phyloP scores from a whole-genome alignment of 2,797 vertebrate species.

The Lindbergichthys nudifrons region DNA sequence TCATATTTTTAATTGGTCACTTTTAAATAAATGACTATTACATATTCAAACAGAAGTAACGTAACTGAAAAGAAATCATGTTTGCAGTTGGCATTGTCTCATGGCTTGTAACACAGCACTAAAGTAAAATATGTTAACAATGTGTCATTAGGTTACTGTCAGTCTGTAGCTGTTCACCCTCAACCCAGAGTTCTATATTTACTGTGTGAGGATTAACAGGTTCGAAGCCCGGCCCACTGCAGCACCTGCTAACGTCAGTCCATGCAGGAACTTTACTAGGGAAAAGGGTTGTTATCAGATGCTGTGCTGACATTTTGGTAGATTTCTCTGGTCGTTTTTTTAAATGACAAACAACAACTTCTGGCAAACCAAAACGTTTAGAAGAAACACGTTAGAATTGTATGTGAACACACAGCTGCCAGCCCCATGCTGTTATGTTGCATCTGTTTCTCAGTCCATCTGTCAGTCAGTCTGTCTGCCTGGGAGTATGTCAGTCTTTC shows the following conservation, averaged over 20 bases:
- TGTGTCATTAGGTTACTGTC: slow-evolving; percentile 55
- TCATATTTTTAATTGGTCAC: not conserved
- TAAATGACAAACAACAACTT: not conserved
- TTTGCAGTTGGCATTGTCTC: slow-evolving; percentile 6
- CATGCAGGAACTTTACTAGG: slow-evolving; percentile 44
- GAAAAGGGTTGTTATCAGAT: slow-evolving; percentile 8
- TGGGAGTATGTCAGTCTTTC: not conserved
- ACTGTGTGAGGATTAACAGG: slow-evolving; percentile 80
- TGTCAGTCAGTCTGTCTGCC: not conserved
- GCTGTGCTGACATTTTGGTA: not conserved
- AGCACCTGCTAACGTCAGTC: slow-evolving; percentile 82
- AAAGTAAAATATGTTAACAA: slow-evolving; percentile 53
- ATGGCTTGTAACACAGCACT: slow-evolving; percentile 8
- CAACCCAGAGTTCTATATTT: slow-evolving; percentile 82
- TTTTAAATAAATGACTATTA: not conserved
- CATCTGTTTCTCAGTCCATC: slow-evolving; percentile 14
- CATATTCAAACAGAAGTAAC: not conserved
- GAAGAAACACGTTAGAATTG: not conserved
- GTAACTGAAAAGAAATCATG: not conserved
- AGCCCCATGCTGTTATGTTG: not conserved
- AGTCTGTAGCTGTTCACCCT: slow-evolving; percentile 58
- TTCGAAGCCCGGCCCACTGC: slow-evolving; percentile 69
- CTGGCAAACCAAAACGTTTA: not conserved
- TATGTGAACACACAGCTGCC: not conserved
- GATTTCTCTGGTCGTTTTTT: not conserved